Base-by-base conservation (phyloP, 2,113 vertebrate genomes). In the Calypte anna region DNA sequence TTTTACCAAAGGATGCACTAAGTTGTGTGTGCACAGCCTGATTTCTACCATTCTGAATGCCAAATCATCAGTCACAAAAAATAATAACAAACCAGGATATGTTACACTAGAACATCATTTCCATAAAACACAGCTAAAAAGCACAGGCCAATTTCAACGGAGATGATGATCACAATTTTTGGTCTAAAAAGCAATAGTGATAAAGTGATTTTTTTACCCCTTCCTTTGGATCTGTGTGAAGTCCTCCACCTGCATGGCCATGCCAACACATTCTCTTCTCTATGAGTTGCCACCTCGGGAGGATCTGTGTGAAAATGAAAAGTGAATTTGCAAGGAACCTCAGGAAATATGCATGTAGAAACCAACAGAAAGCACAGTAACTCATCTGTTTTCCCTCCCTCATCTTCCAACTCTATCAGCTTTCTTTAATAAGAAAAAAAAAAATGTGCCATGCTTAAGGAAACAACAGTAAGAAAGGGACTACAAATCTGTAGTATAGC, bases 181-280 rank as follows among this genome's bases (percentile, higher is more conserved):
- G 9, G 74, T 88, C 55, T 63, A 23, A 82, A 66, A 82, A 80
- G 16, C 8, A 76, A 14, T 16, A 80, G 3, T 40, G 74, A 75
- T 4, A 20, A 69, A 95, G 48, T 6, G 13, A 57, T 20, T n/a
- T 59, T 59, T 80, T 98, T 98, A 99, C 99, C 98, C 99, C 98
- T 98, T 99, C 98, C 97, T 99, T 99, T 27, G 99, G 99, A 94
- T 99, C 99, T 27, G 99, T 98, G 86, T 97, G 99, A 57, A 99
- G 98, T 50, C 98, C 94, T 95, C 98, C 99, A 51, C 99, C 99
- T 44, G 99, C 99, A 30, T 98, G 91, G 58, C 99, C 99, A 7
- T 99, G 99, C 99, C 99, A 99, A 94, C 99, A 99, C 88, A 97
- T 98, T 80, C 99, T 98, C 96, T 98, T 99, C 83, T 98, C 98